Evolutionary conservation across 2,797 vertebrate species (phyloP), one percentile per base, ranked within the genome.

Genomic region (Odontamblyopus rebecca): DNA sequence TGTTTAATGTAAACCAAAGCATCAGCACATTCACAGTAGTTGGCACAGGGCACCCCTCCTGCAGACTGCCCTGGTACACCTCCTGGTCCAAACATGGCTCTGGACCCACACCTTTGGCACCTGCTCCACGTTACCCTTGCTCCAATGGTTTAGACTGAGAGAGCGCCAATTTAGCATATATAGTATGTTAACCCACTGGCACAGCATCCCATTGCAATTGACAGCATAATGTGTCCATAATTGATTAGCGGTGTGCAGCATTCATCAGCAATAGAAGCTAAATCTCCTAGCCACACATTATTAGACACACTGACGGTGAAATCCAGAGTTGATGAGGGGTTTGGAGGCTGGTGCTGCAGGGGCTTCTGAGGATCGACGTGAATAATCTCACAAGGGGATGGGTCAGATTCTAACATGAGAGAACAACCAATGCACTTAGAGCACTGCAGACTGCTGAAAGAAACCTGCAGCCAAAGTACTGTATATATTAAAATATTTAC

Each of bases 381-480:
- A 80, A 83, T 86, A 88, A 88, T 88, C 82, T 81, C 74, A 83
- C 79, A 74, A 38, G 35, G 79, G 76, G 72, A 73, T 63, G 35
- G 74, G 67, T 80, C 64, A 51, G 75, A 69, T 84, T 77, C 78
- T 71, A 81, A 81, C 77, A 75, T 73, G 79, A 80, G 23, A 79
- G 74, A 82, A 86, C 79, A 84, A 73, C 69, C 64, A 6, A 51
- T 76, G 60, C 67, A 30, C 57, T 74, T 51, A 60, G 29, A 61
- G 72, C 44, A 48, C 44, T 48, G 44, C 71, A 44, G 50, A 73
- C 56, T 48, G 67, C 59, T 73, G 71, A 61, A 68, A 27, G 79
- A 75, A 85, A 64, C 69, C 63, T 76, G 74, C 76, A 51, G 65
- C 60, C 48, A 71, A 72, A 23, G 69, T 50, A 61, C 35, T 38